phyloP scores from a whole-genome alignment of 2,797 vertebrate genomes.

The Enteromius argenteus region DNA sequence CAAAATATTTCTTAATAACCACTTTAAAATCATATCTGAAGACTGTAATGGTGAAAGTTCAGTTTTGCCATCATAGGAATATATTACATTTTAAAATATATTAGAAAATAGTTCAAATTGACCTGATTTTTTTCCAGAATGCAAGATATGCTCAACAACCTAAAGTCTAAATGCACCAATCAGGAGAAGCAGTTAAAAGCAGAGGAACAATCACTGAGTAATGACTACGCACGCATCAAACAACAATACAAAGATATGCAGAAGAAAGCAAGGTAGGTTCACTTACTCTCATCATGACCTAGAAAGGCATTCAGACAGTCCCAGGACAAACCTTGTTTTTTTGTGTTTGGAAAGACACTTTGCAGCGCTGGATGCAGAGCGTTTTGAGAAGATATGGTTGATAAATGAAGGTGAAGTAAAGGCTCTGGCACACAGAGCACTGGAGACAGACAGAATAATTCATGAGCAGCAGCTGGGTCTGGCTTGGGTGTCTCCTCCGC shows the following conservation, averaged over 20 bases:
- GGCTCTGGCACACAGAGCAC: constrained; percentile 71
- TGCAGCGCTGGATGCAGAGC: constrained; percentile 65
- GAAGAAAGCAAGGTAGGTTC: constrained; percentile 80
- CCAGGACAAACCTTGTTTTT: background rate
- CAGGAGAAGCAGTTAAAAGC: constrained; percentile 75
- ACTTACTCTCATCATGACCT: background rate
- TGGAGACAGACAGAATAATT: constrained; percentile 77
- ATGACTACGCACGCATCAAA: constrained; percentile 71
- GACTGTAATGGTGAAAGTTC: background rate
- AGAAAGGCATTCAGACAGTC: background rate
- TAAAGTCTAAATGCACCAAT: constrained; percentile 64
- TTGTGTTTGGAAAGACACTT: constrained; percentile 76
- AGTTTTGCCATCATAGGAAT: background rate
- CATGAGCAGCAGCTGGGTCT: constrained; percentile 81
- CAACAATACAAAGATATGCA: constrained; percentile 79
- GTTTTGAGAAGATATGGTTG: constrained; percentile 82
- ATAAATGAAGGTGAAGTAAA: constrained; percentile 87
- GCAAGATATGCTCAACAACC: constrained; percentile 69
- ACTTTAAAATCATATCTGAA: background rate
- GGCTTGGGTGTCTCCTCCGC: constrained; percentile 74
- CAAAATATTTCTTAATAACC: background rate
- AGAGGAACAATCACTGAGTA: constrained; percentile 70
- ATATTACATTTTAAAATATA: background rate
- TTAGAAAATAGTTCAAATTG: constrained; percentile 12
- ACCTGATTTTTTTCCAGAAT: constrained; percentile 73